phyloP scores from a whole-genome alignment of 2,888 invertebrate genomes.

The Caradrina kadenii region DNA sequence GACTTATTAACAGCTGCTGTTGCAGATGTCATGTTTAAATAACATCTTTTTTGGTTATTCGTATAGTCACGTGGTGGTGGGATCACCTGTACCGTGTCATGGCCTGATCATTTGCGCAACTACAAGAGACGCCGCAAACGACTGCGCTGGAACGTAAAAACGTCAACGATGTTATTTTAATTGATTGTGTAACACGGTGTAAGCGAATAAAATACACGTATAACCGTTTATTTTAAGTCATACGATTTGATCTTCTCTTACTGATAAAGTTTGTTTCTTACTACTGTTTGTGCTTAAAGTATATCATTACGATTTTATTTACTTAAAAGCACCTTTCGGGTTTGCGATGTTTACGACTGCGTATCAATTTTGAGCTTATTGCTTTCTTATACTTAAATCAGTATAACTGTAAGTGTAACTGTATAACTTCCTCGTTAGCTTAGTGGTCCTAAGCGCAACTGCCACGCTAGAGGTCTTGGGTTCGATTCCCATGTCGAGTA shows the following conservation, averaged over 20 bases:
- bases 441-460: too few relatives aligned
- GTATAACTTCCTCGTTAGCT: too few relatives aligned
- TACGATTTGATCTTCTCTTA: constrained; percentile 28
- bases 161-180: constrained; percentile 53
- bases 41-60: constrained; percentile 27
- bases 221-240: constrained; percentile 36
- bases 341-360: background rate
- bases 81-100: constrained; percentile 52
- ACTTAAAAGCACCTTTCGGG: background rate
- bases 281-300: constrained; percentile 18
- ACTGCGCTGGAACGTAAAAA: constrained; percentile 43
- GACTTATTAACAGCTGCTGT: constrained; percentile 33
- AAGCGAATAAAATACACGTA: constrained; percentile 48
- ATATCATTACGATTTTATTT: constrained; percentile 12
- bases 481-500: too few relatives aligned
- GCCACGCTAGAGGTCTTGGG: too few relatives aligned
- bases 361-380: background rate
- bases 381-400: too few relatives aligned
- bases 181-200: constrained; percentile 57
- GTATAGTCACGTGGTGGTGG: constrained; percentile 4
- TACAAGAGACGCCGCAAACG: constrained; percentile 41
- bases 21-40: constrained; percentile 31
- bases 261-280: constrained; percentile 36
- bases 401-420: too few relatives aligned
- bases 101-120: constrained; percentile 58